These are phyloP conservation scores for Sinocyclocheilus maitianheensis DNA, from an alignment of 2,113 vertebrate species.

Conservation along the genomic window DNA sequence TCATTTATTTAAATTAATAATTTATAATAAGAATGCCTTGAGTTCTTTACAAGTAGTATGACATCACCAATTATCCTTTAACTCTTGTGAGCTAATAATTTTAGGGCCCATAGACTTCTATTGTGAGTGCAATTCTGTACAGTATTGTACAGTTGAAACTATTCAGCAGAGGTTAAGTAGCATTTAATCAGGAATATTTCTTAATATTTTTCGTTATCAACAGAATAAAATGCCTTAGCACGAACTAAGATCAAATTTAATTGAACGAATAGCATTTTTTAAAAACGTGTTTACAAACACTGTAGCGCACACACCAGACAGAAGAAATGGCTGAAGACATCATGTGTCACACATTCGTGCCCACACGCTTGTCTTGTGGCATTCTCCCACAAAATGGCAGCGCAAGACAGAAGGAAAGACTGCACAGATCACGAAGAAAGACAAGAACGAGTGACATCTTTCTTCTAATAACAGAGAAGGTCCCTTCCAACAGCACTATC, in stretches of 20 bases:
- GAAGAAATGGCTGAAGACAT: conserved; percentile 14
- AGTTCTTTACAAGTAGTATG: neutral
- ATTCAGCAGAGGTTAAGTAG: neutral
- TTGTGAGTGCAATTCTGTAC: neutral
- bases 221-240: neutral
- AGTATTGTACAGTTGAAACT: neutral
- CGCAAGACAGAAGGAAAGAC: conserved; percentile 44
- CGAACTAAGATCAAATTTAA: neutral
- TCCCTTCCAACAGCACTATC: conserved; percentile 72
- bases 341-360: conserved; percentile 22
- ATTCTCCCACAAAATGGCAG: conserved; percentile 48
- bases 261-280: neutral
- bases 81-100: neutral
- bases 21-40: conserved; percentile 19
- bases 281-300: conserved; percentile 14
- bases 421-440: conserved; percentile 45
- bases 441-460: conserved; percentile 54
- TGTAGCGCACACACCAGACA: neutral
- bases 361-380: conserved; percentile 10
- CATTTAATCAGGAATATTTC: neutral
- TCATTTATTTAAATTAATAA: conserved; percentile 36
- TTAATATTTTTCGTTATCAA: neutral
- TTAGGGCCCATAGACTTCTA: neutral
- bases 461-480: conserved; percentile 70
- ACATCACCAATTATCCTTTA: neutral